phyloP scores from a whole-genome alignment of 1,140 invertebrate genomes.

The Eurosta solidaginis region DNA sequence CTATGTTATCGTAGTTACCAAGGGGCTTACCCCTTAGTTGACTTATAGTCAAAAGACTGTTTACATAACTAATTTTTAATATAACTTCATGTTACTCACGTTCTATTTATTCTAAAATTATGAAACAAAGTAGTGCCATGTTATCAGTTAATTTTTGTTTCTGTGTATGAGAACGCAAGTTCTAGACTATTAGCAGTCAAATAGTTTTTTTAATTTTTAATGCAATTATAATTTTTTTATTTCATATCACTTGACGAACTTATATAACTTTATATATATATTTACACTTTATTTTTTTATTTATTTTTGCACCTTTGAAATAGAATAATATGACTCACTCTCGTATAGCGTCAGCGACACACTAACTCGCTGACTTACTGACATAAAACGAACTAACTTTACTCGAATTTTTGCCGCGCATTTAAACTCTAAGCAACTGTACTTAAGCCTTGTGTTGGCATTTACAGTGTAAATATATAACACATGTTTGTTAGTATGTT shows the following conservation, averaged over 20 bases:
- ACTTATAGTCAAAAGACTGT: too few species aligned
- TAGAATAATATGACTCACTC: constrained; percentile 9
- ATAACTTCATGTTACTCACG: too few species aligned
- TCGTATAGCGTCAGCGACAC: neutral
- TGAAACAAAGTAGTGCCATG: too few species aligned
- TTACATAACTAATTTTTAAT: too few species aligned
- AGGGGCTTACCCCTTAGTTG: too few species aligned
- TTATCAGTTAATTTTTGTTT: too few species aligned
- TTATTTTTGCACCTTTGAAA: neutral
- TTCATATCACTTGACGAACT: too few species aligned
- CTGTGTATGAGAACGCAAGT: too few species aligned
- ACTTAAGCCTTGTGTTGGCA: neutral
- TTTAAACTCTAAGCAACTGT: neutral
- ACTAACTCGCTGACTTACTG: constrained; percentile 18
- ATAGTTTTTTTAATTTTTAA: neutral
- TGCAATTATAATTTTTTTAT: neutral
- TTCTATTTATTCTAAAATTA: too few species aligned
- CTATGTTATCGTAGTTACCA: too few species aligned
- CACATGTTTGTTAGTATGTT: neutral
- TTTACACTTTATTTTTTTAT: neutral
- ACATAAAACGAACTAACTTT: neutral
- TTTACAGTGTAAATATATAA: neutral
- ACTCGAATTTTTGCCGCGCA: neutral
- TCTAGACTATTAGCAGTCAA: too few species aligned
- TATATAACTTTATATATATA: neutral